Conservation (phyloP, 2,888 invertebrate species). For the Dysmachus trigonus region DNA sequence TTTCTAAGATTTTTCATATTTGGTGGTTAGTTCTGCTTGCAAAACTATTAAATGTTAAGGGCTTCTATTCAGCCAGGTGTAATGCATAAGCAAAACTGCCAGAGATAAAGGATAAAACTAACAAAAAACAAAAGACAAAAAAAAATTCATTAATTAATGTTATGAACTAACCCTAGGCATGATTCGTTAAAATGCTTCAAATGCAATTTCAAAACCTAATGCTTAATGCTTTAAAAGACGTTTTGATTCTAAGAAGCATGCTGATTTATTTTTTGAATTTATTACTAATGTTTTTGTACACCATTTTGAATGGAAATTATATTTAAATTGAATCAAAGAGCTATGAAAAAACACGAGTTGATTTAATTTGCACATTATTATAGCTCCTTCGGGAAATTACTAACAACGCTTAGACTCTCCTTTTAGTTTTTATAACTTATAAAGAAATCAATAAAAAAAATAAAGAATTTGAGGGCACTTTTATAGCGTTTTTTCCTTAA, state of each 20-base stretch:
- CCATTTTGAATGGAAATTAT: not conserved
- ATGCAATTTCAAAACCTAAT: not conserved
- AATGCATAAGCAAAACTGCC: not conserved
- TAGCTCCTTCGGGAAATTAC: not conserved
- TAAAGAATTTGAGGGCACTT: not conserved
- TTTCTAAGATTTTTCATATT: not conserved
- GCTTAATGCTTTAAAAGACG: not conserved
- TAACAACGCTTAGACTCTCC: not conserved
- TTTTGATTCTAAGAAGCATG: not conserved
- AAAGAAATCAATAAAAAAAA: not conserved
- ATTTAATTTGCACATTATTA: too few relatives aligned
- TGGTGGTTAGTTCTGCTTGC: slow-evolving; percentile 1
- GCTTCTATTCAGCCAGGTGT: not conserved
- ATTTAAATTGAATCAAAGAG: not conserved
- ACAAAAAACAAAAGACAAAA: too few relatives aligned
- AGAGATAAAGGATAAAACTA: not conserved
- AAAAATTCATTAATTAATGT: not conserved
- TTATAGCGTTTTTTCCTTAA: not conserved
- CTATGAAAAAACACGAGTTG: too few relatives aligned
- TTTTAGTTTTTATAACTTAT: not conserved
- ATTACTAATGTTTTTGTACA: not conserved
- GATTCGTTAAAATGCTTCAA: not conserved
- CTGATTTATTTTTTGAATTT: not conserved
- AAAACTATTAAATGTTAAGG: not conserved
- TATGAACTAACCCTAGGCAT: not conserved